phyloP scores from a whole-genome alignment of 2,797 vertebrate species.

The Morelia viridis region DNA sequence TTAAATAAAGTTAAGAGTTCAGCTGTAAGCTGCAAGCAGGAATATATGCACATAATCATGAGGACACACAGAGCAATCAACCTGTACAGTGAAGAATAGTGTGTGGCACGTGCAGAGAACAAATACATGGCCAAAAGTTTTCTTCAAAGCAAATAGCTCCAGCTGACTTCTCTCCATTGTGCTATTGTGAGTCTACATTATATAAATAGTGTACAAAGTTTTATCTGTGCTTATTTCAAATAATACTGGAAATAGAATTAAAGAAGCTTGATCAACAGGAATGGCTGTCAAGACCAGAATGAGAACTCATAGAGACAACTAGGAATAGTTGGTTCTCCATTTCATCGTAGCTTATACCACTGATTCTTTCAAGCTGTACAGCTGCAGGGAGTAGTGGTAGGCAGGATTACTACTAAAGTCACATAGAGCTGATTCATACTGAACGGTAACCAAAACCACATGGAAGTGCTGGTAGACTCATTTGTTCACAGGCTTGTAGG shows the following conservation, averaged over 20 bases:
- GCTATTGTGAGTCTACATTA: neutral
- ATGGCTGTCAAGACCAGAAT: constrained; percentile 20
- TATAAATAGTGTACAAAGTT: constrained; percentile 6
- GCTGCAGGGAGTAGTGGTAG: too few species aligned
- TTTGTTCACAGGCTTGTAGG: neutral
- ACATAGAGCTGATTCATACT: neutral
- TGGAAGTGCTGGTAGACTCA: neutral
- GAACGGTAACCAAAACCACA: neutral
- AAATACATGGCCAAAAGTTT: neutral
- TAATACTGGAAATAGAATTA: neutral
- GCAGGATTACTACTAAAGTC: neutral
- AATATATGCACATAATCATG: neutral
- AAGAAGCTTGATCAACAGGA: neutral
- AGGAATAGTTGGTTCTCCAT: constrained; percentile 33
- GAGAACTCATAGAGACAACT: fast-evolving
- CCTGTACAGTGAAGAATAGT: neutral
- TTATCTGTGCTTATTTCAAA: neutral
- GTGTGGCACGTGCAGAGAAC: neutral
- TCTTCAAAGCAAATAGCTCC: neutral
- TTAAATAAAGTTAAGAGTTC: neutral
- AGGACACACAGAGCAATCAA: neutral
- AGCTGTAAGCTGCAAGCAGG: neutral
- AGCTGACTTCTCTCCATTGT: neutral
- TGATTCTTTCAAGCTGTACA: neutral
- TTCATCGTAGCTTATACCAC: constrained; percentile 44